Evolutionary conservation across 2,113 vertebrate species (phyloP).

Genomic region (Corydoras sp.): DNA sequence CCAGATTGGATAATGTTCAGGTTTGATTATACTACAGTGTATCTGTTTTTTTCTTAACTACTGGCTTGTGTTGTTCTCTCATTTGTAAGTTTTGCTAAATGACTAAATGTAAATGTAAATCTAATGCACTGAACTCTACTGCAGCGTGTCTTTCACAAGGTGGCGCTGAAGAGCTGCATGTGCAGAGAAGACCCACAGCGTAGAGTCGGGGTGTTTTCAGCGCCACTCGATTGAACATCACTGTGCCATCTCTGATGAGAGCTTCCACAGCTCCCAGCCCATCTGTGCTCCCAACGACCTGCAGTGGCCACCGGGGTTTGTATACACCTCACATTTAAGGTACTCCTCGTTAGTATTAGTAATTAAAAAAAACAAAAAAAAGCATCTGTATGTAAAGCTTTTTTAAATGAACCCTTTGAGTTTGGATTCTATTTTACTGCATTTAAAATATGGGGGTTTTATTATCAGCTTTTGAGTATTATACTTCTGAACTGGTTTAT

Average conservation of each 20-base stretch:
- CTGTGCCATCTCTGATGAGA: slow-evolving; percentile 11
- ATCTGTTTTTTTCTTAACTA: too few relatives aligned
- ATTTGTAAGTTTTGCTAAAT: too few relatives aligned
- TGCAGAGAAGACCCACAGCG: neutral
- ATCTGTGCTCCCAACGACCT: slow-evolving; percentile 16
- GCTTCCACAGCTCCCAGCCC: neutral
- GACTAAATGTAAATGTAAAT: too few relatives aligned
- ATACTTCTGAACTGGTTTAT: neutral
- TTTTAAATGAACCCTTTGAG: neutral
- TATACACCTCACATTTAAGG: neutral
- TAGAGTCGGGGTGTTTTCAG: slow-evolving; percentile 7
- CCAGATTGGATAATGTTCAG: too few relatives aligned
- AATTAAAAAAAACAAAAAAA: too few relatives aligned
- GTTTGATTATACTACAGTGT: too few relatives aligned
- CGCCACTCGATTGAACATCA: neutral
- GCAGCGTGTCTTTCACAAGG: slow-evolving; percentile 57
- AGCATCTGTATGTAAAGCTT: neutral
- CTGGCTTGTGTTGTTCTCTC: too few relatives aligned
- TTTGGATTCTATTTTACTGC: too few relatives aligned
- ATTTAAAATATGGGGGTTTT: too few relatives aligned
- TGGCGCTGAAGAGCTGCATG: slow-evolving; percentile 61
- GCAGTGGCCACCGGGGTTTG: slow-evolving; percentile 7
- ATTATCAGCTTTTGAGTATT: too few relatives aligned
- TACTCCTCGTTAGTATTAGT: slow-evolving; percentile 8
- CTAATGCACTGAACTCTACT: neutral